Evolutionary conservation across 1,140 invertebrate genomes (phyloP).

Genomic region (Drosophila arizonae): DNA sequence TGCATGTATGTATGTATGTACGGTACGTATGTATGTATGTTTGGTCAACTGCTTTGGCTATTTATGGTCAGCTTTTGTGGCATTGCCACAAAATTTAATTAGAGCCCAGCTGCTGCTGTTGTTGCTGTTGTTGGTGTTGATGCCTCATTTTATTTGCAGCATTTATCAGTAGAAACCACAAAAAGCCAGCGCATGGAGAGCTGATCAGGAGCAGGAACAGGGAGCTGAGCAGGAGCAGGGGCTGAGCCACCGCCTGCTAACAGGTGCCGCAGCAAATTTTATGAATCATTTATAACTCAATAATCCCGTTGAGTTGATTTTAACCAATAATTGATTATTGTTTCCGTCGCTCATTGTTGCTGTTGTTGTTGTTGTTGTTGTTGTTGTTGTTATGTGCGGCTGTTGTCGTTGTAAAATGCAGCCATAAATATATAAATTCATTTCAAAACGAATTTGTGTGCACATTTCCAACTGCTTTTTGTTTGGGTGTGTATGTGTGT

Average conservation of each 20-base stretch:
- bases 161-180: constrained; percentile 74
- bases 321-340: constrained; percentile 80
- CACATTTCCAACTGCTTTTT: constrained; percentile 20
- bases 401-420: constrained; percentile 41
- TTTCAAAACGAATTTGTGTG: constrained; percentile 53
- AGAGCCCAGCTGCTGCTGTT: constrained; percentile 15
- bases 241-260: constrained; percentile 6
- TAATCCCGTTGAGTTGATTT: constrained; percentile 80
- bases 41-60: constrained; percentile 46
- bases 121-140: constrained; percentile 22
- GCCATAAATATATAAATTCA: constrained; percentile 62
- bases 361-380: constrained; percentile 22
- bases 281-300: constrained; percentile 80
- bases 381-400: not conserved
- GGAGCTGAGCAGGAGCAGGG: not conserved
- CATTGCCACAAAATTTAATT: constrained; percentile 72
- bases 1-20: constrained; percentile 12
- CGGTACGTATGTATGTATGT: constrained; percentile 10
- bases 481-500: not conserved
- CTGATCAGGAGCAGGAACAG: not conserved
- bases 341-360: constrained; percentile 41
- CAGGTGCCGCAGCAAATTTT: constrained; percentile 77
- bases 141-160: constrained; percentile 61
- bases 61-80: constrained; percentile 76
- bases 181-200: constrained; percentile 48